A percentile compares a stretch with the other conserved stretches of the same genome.
phyloP scores from a whole-genome alignment of 2,113 vertebrate species.

The Mellivora capensis region DNA sequence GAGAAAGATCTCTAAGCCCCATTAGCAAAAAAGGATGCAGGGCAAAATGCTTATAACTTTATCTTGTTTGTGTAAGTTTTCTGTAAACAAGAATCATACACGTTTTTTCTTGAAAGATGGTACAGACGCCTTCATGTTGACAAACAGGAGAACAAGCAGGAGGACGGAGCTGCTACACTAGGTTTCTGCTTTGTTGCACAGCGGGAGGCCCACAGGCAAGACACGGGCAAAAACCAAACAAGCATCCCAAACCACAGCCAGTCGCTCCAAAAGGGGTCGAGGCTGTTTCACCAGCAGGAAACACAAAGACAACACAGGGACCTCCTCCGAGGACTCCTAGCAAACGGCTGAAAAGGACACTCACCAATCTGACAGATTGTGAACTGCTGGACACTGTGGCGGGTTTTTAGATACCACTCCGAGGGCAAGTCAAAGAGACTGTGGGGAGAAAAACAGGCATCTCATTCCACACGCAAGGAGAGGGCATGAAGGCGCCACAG shows the following conservation, averaged over 20 bases:
- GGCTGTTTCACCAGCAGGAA: neutral
- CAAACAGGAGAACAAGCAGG: neutral
- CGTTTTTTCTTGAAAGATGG: neutral
- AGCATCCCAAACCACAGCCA: neutral
- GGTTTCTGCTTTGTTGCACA: neutral
- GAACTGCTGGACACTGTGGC: conserved; percentile 77
- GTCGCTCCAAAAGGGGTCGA: neutral
- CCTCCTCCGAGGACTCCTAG: neutral
- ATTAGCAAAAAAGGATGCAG: neutral
- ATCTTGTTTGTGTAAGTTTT: neutral
- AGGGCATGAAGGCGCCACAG: accelerated
- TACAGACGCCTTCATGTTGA: neutral
- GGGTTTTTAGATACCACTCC: conserved; percentile 79
- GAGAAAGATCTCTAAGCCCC: neutral
- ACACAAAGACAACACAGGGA: neutral
- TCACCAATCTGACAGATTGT: conserved; percentile 82
- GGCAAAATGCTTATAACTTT: neutral
- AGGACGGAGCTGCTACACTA: neutral
- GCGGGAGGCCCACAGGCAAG: neutral
- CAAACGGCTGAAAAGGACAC: neutral
- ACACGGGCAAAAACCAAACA: neutral
- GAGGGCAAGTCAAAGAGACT: conserved; percentile 82
- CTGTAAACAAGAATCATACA: neutral
- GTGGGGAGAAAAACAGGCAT: neutral
- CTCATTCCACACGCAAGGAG: neutral